These are phyloP conservation scores for Callithrix jacchus DNA, from an alignment of 2,113 vertebrate species.

Conservation along the genomic window DNA sequence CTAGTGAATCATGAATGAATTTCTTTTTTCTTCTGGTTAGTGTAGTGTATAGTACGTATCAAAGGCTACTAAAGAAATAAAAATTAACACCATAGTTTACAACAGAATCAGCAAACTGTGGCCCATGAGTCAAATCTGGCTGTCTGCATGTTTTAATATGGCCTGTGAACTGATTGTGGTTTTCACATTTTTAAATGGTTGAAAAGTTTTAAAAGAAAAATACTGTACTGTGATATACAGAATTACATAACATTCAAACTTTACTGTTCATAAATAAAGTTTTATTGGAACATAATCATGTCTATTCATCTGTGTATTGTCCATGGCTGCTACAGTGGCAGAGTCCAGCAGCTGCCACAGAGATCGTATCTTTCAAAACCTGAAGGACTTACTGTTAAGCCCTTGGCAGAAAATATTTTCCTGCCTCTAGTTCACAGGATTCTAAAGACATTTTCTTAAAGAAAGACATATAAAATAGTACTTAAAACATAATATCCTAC, in stretches of 20 bases:
- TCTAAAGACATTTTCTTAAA: background rate
- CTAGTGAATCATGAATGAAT: background rate
- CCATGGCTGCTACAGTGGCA: background rate
- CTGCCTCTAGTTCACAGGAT: background rate
- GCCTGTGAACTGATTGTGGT: background rate
- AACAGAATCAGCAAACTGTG: background rate
- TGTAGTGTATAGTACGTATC: background rate
- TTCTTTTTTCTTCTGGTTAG: background rate
- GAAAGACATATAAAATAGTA: background rate
- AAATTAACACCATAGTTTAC: background rate
- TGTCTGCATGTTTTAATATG: background rate
- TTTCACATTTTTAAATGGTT: background rate
- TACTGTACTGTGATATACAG: background rate
- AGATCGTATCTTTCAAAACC: background rate
- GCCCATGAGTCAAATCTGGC: background rate
- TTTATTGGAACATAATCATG: background rate
- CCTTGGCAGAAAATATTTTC: background rate
- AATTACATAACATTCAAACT: background rate
- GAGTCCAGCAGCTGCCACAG: background rate
- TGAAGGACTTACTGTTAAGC: background rate
- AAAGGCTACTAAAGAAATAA: slow-evolving; percentile 13
- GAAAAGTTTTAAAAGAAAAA: background rate
- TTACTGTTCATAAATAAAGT: background rate
- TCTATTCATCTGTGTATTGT: background rate
- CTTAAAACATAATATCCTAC: background rate